phyloP scores from a whole-genome alignment of 2,113 vertebrate genomes.

The Hyla sarda region DNA sequence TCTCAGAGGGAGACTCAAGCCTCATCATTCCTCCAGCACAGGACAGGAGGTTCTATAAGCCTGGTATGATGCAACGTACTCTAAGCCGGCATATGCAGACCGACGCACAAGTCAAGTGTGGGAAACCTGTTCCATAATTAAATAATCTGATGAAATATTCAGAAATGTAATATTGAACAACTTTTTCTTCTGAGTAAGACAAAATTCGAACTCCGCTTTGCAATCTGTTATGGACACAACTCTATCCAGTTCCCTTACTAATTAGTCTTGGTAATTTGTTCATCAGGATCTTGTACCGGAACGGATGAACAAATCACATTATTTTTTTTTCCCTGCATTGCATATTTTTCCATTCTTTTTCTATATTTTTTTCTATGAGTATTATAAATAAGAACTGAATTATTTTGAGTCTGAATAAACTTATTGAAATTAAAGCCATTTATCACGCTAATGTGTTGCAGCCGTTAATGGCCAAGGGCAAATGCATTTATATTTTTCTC shows the following conservation, averaged over 20 bases:
- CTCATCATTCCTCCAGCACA: too few species aligned
- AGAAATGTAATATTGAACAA: conserved; percentile 17
- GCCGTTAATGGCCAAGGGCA: conserved; percentile 72
- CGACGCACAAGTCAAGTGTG: background rate
- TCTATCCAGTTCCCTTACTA: conserved; percentile 9
- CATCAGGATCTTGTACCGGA: conserved; percentile 30
- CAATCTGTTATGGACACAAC: conserved; percentile 31
- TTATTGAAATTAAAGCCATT: conserved; percentile 86
- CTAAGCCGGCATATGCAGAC: too few species aligned
- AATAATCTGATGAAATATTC: conserved; percentile 1
- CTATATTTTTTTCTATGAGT: conserved; percentile 46
- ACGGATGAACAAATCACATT: conserved; percentile 25
- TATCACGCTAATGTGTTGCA: conserved; percentile 76
- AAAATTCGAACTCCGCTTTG: background rate
- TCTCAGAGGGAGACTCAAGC: too few species aligned
- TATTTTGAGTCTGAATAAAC: conserved; percentile 68
- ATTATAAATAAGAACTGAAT: conserved; percentile 60
- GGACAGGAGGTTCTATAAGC: too few species aligned
- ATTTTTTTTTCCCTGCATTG: background rate
- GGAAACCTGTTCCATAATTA: background rate
- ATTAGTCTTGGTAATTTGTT: conserved; percentile 51
- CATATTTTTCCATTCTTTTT: conserved; percentile 13
- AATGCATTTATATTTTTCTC: conserved; percentile 68
- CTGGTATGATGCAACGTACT: too few species aligned
- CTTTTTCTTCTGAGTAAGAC: background rate